phyloP scores from a whole-genome alignment of 2,797 vertebrate genomes.

The Lepus townsendii region DNA sequence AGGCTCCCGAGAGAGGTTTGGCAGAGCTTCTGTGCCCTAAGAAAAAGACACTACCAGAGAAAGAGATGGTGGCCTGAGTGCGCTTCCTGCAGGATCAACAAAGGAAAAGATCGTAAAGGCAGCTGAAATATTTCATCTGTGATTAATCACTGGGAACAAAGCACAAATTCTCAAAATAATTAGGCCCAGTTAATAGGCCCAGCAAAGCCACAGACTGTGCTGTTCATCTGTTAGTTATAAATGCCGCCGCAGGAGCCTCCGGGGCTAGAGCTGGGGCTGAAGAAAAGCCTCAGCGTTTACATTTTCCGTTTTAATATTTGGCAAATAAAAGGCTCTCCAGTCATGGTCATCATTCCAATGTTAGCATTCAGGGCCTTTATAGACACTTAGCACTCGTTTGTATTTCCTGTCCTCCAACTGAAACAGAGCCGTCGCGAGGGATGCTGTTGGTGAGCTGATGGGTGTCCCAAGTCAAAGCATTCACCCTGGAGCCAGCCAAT shows the following conservation, averaged over 20 bases:
- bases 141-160: slow-evolving; percentile 8
- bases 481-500: neutral
- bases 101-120: slow-evolving; percentile 25
- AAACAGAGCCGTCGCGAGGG: neutral
- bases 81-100: neutral
- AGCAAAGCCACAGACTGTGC: neutral
- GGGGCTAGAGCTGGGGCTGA: neutral
- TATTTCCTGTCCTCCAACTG: slow-evolving; percentile 26
- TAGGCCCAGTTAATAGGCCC: slow-evolving; percentile 51
- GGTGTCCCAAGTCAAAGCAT: neutral
- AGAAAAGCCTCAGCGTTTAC: slow-evolving; percentile 38
- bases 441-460: neutral
- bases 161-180: slow-evolving; percentile 65
- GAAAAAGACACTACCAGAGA: neutral
- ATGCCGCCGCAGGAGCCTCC: neutral
- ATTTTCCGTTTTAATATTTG: slow-evolving; percentile 73
- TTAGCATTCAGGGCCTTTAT: slow-evolving; percentile 45
- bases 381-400: slow-evolving; percentile 52
- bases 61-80: neutral
- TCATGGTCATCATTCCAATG: neutral
- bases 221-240: slow-evolving; percentile 75
- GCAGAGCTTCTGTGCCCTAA: neutral
- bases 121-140: slow-evolving; percentile 61
- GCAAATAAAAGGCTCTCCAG: neutral
- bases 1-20: fast-evolving